A percentile compares a stretch with the other conserved stretches of the same genome.
Evolutionary conservation across 2,888 invertebrate genomes (phyloP).

Genomic region (Plagiodera versicolora): DNA sequence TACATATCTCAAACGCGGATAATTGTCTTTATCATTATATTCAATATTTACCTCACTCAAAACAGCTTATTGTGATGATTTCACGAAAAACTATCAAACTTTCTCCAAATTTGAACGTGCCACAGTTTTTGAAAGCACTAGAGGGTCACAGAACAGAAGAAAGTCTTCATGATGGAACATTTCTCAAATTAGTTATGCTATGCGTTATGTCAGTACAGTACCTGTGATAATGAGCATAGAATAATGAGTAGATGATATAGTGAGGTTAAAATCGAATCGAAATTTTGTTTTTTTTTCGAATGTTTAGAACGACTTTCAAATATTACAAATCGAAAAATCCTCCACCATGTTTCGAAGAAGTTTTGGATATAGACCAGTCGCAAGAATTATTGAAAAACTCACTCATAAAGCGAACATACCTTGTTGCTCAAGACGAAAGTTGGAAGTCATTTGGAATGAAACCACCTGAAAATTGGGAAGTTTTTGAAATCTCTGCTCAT

Average conservation of each 20-base stretch:
- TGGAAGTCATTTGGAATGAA: conserved; percentile 53
- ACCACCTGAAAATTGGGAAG: conserved; percentile 62
- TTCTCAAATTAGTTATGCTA: no score
- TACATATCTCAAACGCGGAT: no score
- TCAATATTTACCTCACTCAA: no score
- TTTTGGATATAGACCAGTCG: conserved; percentile 60
- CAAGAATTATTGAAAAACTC: conserved; percentile 17
- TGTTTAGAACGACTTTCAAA: conserved; percentile 76
- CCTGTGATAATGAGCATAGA: no score
- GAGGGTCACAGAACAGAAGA: neutral
- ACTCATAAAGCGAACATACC: conserved; percentile 41
- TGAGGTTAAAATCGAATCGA: neutral
- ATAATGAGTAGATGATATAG: neutral
- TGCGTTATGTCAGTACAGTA: no score
- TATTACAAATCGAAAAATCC: conserved; percentile 74
- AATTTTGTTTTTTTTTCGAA: conserved; percentile 30
- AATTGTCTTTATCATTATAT: no score
- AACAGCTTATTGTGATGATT: neutral
- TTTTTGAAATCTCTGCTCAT: conserved; percentile 62
- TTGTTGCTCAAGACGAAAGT: conserved; percentile 23
- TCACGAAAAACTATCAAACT: neutral
- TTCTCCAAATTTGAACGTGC: neutral
- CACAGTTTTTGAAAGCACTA: neutral
- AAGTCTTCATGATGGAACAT: neutral
- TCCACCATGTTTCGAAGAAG: conserved; percentile 64